Evolutionary conservation across 2,888 invertebrate species (phyloP).

Genomic region (Hypomecis punctinalis): DNA sequence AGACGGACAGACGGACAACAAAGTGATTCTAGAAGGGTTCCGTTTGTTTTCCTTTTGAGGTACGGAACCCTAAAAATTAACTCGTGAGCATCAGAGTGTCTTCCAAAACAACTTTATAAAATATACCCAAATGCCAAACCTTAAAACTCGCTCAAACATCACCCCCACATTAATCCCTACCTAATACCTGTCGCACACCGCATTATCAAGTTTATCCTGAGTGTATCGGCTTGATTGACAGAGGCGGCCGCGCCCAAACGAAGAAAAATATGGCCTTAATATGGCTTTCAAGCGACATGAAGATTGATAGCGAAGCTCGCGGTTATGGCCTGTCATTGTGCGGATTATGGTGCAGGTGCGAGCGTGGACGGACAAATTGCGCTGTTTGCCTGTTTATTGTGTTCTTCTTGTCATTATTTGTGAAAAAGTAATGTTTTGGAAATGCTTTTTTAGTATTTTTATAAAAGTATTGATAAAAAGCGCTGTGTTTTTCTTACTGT

Average conservation of each 20-base stretch:
- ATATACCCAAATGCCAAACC: background rate
- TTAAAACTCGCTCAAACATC: background rate
- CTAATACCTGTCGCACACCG: constrained; percentile 18
- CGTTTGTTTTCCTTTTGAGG: too few relatives aligned
- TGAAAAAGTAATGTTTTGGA: background rate
- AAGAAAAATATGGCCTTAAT: constrained; percentile 65
- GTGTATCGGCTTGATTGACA: constrained; percentile 75
- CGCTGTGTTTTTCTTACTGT: too few relatives aligned
- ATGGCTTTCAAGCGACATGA: constrained; percentile 75
- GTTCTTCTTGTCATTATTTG: background rate
- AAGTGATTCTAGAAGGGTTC: too few relatives aligned
- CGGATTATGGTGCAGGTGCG: constrained; percentile 20
- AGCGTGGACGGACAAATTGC: constrained; percentile 14
- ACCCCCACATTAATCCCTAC: constrained; percentile 10
- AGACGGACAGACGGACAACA: too few relatives aligned
- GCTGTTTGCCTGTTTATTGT: constrained; percentile 31
- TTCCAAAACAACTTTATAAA: too few relatives aligned
- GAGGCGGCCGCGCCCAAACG: constrained; percentile 59
- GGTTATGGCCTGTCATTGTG: constrained; percentile 40
- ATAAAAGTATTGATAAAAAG: too few relatives aligned
- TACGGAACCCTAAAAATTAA: background rate
- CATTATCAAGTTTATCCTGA: constrained; percentile 52
- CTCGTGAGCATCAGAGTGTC: too few relatives aligned
- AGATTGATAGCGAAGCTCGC: constrained; percentile 69
- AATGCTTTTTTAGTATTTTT: too few relatives aligned